Conservation (phyloP, 2,113 vertebrate species). For the Romanogobio albipinnatus region DNA sequence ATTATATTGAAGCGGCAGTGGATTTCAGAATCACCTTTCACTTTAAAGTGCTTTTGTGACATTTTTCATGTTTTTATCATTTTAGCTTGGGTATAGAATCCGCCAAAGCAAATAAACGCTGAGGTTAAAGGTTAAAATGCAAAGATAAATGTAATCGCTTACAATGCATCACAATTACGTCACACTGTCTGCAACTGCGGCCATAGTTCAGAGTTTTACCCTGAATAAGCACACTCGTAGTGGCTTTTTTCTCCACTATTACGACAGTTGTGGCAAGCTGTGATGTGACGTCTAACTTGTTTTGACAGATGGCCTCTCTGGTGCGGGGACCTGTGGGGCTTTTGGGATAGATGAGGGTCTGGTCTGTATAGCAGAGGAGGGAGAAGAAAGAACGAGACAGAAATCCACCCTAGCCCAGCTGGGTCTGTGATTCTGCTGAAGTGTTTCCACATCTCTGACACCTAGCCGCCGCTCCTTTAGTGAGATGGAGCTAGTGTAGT, state of each 20-base stretch:
- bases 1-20: too few species aligned
- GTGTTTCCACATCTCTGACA: background rate
- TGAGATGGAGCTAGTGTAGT: conserved; percentile 10
- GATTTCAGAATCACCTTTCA: too few species aligned
- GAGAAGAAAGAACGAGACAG: conserved; percentile 9
- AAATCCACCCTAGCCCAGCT: conserved; percentile 13
- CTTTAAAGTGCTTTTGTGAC: too few species aligned
- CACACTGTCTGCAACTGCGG: background rate
- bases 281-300: conserved; percentile 34
- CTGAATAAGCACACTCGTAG: background rate
- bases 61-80: background rate
- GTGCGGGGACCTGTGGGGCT: conserved; percentile 6
- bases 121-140: background rate
- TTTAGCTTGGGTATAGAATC: background rate
- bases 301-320: conserved; percentile 44
- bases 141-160: background rate
- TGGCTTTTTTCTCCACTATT: background rate
- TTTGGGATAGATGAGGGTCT: conserved; percentile 23
- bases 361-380: background rate
- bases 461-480: background rate
- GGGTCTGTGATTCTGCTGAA: conserved; percentile 3
- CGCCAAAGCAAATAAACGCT: background rate
- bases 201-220: background rate
- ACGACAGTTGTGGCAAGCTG: conserved; percentile 22
- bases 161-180: background rate